These are phyloP conservation scores for Brachypteracias leptosomus DNA, from an alignment of 2,113 vertebrate species.

Conservation along the genomic window DNA sequence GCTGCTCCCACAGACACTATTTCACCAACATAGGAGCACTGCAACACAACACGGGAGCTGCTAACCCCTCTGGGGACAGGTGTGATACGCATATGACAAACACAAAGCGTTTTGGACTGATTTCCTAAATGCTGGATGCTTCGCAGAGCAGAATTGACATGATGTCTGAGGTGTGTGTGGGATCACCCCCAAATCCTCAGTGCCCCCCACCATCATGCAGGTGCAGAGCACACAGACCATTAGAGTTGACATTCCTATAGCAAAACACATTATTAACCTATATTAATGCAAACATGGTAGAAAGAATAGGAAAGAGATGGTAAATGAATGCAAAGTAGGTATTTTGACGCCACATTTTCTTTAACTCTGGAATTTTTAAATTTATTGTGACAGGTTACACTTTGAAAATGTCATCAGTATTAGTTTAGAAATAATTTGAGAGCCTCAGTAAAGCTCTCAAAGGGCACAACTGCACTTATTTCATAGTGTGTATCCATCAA, in stretches of 20 bases:
- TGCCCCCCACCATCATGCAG: fast-evolving
- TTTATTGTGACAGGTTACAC: neutral
- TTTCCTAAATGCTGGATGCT: neutral
- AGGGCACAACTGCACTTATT: neutral
- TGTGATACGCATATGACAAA: fast-evolving
- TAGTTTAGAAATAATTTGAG: neutral
- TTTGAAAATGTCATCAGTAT: neutral
- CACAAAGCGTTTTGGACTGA: neutral
- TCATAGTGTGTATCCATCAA: neutral
- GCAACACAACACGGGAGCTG: fast-evolving
- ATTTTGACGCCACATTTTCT: neutral
- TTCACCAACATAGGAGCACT: neutral
- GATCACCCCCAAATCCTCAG: neutral
- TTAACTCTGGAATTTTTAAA: neutral
- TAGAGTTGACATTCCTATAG: neutral
- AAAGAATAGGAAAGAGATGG: neutral
- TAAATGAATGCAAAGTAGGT: neutral
- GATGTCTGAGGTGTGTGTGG: fast-evolving
- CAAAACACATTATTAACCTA: neutral
- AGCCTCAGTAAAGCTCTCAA: neutral
- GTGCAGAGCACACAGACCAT: neutral
- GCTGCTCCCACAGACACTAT: neutral
- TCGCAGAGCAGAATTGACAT: neutral
- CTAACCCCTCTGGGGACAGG: neutral
- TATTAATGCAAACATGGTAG: neutral